Evolutionary conservation across 2,113 vertebrate genomes (phyloP).

Genomic region (Dicentrarchus labrax): DNA sequence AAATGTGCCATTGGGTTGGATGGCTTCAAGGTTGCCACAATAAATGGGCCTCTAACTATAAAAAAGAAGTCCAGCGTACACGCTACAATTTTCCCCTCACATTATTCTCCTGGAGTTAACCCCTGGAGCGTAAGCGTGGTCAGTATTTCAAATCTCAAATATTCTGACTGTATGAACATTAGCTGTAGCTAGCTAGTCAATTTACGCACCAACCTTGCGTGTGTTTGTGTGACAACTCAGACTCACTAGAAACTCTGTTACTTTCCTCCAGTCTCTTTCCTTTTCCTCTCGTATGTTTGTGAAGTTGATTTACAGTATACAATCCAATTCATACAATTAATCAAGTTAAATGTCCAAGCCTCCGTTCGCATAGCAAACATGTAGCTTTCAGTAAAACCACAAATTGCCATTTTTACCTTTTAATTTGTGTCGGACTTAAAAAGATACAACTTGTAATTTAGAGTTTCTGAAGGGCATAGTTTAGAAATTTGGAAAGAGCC

Average conservation of each 20-base stretch:
- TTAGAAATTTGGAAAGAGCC: neutral
- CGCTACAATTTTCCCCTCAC: too few species aligned
- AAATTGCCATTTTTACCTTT: neutral
- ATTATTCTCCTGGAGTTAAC: too few species aligned
- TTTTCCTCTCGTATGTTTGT: neutral
- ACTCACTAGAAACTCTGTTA: neutral
- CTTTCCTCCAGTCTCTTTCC: neutral
- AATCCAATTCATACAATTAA: too few species aligned
- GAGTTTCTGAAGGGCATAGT: neutral
- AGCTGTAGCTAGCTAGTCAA: neutral
- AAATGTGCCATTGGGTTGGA: too few species aligned
- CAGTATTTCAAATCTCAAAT: too few species aligned
- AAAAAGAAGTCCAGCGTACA: too few species aligned
- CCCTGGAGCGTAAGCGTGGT: too few species aligned
- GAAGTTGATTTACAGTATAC: neutral
- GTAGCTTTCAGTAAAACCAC: neutral
- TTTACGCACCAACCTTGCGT: neutral
- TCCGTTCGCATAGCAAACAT: neutral
- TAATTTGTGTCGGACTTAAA: neutral
- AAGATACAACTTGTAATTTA: neutral
- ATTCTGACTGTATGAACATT: too few species aligned
- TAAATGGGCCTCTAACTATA: too few species aligned
- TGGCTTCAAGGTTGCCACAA: too few species aligned
- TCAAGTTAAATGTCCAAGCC: too few species aligned
- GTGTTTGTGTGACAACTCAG: too few species aligned